Evolutionary conservation across 37 sponge, comb jelly and placozoan species (phyloP).

Genomic region (Aplysina aerophoba): DNA sequence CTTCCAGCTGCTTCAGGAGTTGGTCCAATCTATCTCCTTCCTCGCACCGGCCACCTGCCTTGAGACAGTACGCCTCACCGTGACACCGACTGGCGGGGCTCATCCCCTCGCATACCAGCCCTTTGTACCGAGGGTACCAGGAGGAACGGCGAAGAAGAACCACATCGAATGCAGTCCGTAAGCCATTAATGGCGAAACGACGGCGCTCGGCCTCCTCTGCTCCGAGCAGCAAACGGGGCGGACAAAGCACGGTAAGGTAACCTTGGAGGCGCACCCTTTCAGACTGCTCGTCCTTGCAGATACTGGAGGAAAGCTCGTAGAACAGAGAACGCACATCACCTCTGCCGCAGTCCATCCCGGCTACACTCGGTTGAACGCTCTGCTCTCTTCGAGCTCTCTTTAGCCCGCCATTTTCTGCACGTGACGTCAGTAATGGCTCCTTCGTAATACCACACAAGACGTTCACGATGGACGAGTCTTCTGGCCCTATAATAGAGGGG

Average conservation of each 20-base stretch:
- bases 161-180: not conserved
- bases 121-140: not conserved
- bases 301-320: too few relatives aligned
- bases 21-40: not conserved
- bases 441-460: not conserved
- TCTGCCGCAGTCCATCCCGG: too few relatives aligned
- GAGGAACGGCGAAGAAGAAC: not conserved
- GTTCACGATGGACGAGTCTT: not conserved
- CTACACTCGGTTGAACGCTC: too few relatives aligned
- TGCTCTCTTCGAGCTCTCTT: too few relatives aligned
- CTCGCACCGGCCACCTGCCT: not conserved
- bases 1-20: not conserved
- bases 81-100: not conserved
- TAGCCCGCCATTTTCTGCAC: too few relatives aligned
- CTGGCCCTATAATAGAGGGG: slow-evolving; percentile 51
- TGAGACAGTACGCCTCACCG: not conserved
- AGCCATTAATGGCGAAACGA: not conserved
- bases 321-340: too few relatives aligned
- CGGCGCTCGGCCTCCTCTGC: too few relatives aligned
- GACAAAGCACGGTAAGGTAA: too few relatives aligned
- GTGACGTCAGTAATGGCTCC: too few relatives aligned
- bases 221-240: too few relatives aligned
- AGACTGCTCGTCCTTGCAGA: too few relatives aligned
- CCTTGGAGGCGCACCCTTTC: too few relatives aligned
- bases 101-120: not conserved